Evolutionary conservation across 2,888 invertebrate genomes (phyloP), one percentile per base, ranked within the genome.

Genomic region (Microplitis manilae): DNA sequence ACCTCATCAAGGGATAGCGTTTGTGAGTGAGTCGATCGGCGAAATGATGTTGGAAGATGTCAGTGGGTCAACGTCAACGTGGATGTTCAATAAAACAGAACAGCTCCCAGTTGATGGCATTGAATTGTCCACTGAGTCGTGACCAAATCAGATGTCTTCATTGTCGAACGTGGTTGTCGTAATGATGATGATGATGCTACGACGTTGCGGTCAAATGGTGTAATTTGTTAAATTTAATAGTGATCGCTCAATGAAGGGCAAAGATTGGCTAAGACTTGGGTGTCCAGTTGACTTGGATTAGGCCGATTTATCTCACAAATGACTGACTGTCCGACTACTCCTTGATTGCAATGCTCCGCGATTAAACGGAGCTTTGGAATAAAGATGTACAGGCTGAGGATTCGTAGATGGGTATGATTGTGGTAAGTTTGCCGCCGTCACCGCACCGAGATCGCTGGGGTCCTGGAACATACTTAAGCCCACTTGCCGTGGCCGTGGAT

Each of bases 371-470:
- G 84, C 86, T 85, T 85, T 83, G 85, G 78, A 84, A 30, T 30
- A 84, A 86, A 87, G 87, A 85, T 87, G 87, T 86, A 88, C 87
- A 87, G 87, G 87, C 86, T 82, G 87, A 87, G 85, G 87, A 86
- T 74, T 88, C 84, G 84, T 86, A 85, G 88, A 89, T 88, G 88
- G 88, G 87, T 88, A 85, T 87, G 87, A 89, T 85, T 87, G 88
- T 89, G 89, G 88, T 88, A 85, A 87, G 87, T 88, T 83, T 86
- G 90, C 88, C 89, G 89, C 90, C 89, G 90, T 90, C 88, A 89
- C 90, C 89, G 87, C 87, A 89, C 89, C 90, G 90, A 90, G 90
- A 90, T 90, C 89, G 87, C 89, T 87, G 86, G 85, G 88, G 85
- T 89, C 84, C 86, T 87, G 84, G 50, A 86, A 86, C 88, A 87